phyloP scores from a whole-genome alignment of 2,797 vertebrate species.

The Dryobates pubescens region DNA sequence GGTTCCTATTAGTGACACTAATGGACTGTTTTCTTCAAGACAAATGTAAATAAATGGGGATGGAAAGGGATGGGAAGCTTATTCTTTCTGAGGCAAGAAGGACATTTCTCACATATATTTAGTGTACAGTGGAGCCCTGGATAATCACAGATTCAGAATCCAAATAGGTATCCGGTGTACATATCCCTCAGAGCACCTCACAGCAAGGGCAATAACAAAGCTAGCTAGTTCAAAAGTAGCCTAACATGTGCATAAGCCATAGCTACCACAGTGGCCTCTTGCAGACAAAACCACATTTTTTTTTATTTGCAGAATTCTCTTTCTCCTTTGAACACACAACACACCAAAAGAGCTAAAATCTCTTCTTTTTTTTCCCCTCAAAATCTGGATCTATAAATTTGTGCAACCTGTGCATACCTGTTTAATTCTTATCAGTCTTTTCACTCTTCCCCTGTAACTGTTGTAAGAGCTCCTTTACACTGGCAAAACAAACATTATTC shows the following conservation, averaged over 20 bases:
- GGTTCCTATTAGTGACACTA: neutral
- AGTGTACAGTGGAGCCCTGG: neutral
- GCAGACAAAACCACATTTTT: neutral
- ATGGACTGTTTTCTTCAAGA: neutral
- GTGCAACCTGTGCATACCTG: neutral
- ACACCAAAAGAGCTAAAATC: neutral
- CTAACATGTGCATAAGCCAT: neutral
- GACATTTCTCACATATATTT: neutral
- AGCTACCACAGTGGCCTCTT: neutral
- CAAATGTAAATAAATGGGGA: neutral
- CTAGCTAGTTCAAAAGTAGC: neutral
- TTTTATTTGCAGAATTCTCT: neutral
- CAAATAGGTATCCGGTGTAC: neutral
- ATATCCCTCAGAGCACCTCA: neutral
- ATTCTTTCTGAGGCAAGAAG: neutral
- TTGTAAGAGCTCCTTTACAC: neutral
- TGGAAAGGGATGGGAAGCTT: neutral
- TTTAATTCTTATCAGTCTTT: neutral
- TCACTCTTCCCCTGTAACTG: neutral
- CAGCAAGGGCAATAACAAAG: neutral
- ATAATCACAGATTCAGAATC: neutral
- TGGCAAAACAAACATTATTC: neutral
- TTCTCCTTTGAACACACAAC: neutral
- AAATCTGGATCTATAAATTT: neutral
- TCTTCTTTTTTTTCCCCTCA: neutral